Conservation (phyloP, 1,140 invertebrate species). For the Neodiprion pinetum region DNA sequence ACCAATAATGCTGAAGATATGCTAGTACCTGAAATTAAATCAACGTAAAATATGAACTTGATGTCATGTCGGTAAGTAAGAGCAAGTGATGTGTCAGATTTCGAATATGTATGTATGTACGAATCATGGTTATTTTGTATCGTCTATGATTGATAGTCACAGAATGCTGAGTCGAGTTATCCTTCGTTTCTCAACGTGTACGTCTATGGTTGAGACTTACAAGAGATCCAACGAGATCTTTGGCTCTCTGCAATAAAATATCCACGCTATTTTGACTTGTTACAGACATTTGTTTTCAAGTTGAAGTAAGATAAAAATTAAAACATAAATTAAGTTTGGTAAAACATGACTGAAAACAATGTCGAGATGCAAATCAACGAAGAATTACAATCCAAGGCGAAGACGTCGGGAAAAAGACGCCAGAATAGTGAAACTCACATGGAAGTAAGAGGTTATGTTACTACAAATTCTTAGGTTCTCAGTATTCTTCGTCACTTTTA, state of each 20-base stretch:
- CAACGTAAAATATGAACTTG: no score
- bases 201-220: background rate
- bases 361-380: background rate
- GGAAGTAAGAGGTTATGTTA: constrained; percentile 43
- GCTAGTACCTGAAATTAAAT: no score
- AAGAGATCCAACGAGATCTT: background rate
- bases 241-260: background rate
- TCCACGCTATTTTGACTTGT: background rate
- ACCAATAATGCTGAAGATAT: no score
- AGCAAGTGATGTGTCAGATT: no score
- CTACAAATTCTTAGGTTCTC: constrained; percentile 1
- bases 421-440: constrained; percentile 35
- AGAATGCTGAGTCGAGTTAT: no score
- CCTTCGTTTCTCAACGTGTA: background rate
- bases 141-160: no score
- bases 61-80: no score
- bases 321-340: background rate
- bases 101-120: no score
- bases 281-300: no score
- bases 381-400: background rate
- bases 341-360: background rate
- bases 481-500: background rate
- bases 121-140: no score
- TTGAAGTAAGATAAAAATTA: no score
- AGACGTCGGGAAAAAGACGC: constrained; percentile 34